These are phyloP conservation scores for Catonia carolina DNA, from an alignment of 2,888 invertebrate species.

Conservation along the genomic window DNA sequence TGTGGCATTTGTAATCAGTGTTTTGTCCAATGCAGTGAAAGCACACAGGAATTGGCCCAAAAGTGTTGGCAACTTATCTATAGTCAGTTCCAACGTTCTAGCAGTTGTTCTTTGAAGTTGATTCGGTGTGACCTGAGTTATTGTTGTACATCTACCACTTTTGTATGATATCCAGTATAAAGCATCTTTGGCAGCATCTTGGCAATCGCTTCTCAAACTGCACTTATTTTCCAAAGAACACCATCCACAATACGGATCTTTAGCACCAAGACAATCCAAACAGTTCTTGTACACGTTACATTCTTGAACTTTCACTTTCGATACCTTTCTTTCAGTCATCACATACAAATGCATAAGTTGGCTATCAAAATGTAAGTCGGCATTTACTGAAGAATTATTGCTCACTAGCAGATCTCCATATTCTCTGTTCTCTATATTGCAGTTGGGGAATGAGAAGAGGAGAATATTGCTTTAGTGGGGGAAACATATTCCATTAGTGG, in stretches of 20 bases:
- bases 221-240: constrained; percentile 95
- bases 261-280: constrained; percentile 84
- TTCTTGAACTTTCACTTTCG: constrained; percentile 91
- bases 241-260: constrained; percentile 97
- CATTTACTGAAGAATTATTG: constrained; percentile 72
- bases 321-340: constrained; percentile 80
- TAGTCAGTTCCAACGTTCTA: constrained; percentile 84
- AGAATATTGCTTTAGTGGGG: too few species aligned
- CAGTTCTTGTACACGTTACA: constrained; percentile 87
- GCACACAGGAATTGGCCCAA: constrained; percentile 88
- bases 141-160: constrained; percentile 93
- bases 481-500: too few species aligned
- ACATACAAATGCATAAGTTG: constrained; percentile 87
- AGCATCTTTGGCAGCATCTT: constrained; percentile 85
- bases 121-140: constrained; percentile 84
- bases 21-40: constrained; percentile 85
- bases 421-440: too few species aligned
- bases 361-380: constrained; percentile 87
- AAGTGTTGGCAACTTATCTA: constrained; percentile 90
- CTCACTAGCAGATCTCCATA: constrained; percentile 85
- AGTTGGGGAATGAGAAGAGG: too few species aligned
- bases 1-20: constrained; percentile 83
- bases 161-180: constrained; percentile 95
- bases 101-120: constrained; percentile 90
- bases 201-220: constrained; percentile 83